Conservation (phyloP, 2,113 vertebrate genomes). For the Psilopsiagon aymara region DNA sequence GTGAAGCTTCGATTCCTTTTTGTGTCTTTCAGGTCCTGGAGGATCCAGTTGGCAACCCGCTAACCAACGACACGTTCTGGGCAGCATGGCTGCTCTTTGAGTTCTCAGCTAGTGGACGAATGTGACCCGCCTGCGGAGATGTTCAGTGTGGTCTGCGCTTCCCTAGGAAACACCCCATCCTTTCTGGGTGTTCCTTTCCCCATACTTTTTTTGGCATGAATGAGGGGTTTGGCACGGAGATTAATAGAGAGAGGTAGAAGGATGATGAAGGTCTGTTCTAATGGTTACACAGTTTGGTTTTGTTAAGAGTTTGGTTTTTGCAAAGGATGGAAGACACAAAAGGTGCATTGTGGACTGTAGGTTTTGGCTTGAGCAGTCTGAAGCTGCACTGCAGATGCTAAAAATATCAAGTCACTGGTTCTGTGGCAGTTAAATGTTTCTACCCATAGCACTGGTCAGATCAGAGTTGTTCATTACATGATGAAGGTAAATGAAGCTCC, state of each 20-base stretch:
- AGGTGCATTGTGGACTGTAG: not conserved
- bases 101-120: not conserved
- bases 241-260: not conserved
- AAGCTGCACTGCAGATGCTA: not conserved
- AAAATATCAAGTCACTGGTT: not conserved
- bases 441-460: not conserved
- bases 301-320: not conserved
- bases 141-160: not conserved
- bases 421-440: not conserved
- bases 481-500: not conserved
- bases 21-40: slow-evolving; percentile 33
- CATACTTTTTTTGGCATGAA: not conserved
- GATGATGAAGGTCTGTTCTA: not conserved
- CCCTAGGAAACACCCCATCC: not conserved
- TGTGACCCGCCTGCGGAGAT: not conserved
- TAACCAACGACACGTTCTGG: not conserved
- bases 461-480: not conserved
- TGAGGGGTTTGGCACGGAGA: not conserved
- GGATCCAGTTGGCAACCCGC: not conserved
- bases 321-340: not conserved
- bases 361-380: not conserved
- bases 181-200: not conserved
- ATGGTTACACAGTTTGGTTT: not conserved
- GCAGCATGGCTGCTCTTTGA: slow-evolving; percentile 42
- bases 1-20: not conserved